Evolutionary conservation across 2,888 invertebrate species (phyloP).

Genomic region (Athalia cordata): DNA sequence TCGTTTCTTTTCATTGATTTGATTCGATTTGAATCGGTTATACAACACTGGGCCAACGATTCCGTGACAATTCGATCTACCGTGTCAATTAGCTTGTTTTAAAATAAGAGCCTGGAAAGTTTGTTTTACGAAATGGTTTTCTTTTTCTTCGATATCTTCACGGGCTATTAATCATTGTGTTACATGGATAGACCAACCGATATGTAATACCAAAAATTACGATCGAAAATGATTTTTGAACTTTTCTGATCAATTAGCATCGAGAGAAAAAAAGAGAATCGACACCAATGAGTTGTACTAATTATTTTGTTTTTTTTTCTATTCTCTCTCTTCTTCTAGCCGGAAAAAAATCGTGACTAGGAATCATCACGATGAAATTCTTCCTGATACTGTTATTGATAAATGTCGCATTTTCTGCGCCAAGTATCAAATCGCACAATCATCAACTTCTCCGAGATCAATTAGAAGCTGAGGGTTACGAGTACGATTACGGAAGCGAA

Average conservation of each 20-base stretch:
- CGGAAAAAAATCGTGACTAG: slow-evolving; percentile 5
- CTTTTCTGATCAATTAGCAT: no score
- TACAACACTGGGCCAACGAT: slow-evolving; percentile 21
- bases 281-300: no score
- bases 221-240: no score
- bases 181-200: background rate
- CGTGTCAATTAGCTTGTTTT: slow-evolving; percentile 37
- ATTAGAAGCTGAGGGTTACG: slow-evolving; percentile 39
- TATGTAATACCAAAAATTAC: no score
- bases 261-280: no score
- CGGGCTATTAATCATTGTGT: background rate
- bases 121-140: slow-evolving; percentile 38
- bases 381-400: slow-evolving; percentile 53
- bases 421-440: slow-evolving; percentile 50
- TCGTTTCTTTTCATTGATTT: slow-evolving; percentile 20
- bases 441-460: slow-evolving; percentile 31
- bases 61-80: slow-evolving; percentile 36
- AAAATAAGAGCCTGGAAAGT: slow-evolving; percentile 30
- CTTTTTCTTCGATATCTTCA: slow-evolving; percentile 19
- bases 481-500: slow-evolving; percentile 42
- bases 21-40: slow-evolving; percentile 28
- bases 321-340: no score
- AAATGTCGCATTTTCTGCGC: slow-evolving; percentile 51
- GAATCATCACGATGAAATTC: slow-evolving; percentile 52
- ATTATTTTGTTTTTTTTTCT: no score